Percentiles rank a stretch among this genome's conserved stretches.
Evolutionary conservation across 1,140 invertebrate genomes (phyloP).

Genomic region (Asbolus verrucosus): DNA sequence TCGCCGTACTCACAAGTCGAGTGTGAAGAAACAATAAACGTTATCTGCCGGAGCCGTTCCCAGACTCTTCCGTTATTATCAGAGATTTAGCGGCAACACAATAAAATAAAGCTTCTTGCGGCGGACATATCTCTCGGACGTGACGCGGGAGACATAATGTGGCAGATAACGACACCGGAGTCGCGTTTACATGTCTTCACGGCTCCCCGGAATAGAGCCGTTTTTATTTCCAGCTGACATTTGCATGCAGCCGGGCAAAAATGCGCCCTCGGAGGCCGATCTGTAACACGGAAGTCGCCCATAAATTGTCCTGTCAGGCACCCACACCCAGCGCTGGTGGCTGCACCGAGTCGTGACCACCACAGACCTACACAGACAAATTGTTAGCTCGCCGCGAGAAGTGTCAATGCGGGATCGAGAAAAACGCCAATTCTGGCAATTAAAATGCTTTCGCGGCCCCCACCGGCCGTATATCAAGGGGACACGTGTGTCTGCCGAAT

Average conservation of each 20-base stretch:
- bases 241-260: no score
- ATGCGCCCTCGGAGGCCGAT: conserved; percentile 3
- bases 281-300: conserved; percentile 50
- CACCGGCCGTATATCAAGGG: no score
- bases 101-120: conserved; percentile 52
- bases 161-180: conserved; percentile 54
- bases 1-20: conserved; percentile 14
- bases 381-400: conserved; percentile 37
- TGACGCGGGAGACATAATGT: conserved; percentile 54
- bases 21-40: conserved; percentile 50
- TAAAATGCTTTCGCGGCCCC: no score
- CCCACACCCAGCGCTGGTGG: conserved; percentile 49
- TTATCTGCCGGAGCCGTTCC: conserved; percentile 47
- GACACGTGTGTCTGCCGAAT: no score
- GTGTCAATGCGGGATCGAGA: conserved; percentile 13
- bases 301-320: conserved; percentile 52
- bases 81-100: conserved; percentile 48
- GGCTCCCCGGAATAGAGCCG: conserved; percentile 34
- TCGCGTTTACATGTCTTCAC: conserved; percentile 53
- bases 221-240: no score
- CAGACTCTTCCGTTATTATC: conserved; percentile 51
- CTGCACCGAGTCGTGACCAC: conserved; percentile 50
- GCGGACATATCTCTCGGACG: conserved; percentile 53
- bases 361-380: conserved; percentile 56
- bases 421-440: neutral